phyloP scores from a whole-genome alignment of 2,797 vertebrate genomes.

The Menidia menidia region DNA sequence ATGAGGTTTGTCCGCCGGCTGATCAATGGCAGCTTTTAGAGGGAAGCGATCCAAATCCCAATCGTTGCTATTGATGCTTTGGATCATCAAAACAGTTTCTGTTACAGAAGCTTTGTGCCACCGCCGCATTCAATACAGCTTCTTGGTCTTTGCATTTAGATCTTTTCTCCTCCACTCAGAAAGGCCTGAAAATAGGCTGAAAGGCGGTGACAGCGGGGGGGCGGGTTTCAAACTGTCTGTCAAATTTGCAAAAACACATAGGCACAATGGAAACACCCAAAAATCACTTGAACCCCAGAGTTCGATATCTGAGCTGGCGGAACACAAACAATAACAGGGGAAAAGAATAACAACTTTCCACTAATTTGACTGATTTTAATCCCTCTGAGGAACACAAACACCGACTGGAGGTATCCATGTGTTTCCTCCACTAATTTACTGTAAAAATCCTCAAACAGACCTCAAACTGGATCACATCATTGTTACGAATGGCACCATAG shows the following conservation, averaged over 20 bases:
- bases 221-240: neutral
- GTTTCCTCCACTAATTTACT: no score
- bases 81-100: conserved; percentile 49
- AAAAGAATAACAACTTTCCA: no score
- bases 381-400: no score
- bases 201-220: no score
- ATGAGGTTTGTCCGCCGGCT: conserved; percentile 12
- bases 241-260: neutral
- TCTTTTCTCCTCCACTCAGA: conserved; percentile 1
- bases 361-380: no score
- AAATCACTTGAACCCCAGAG: neutral
- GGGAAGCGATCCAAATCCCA: conserved; percentile 4
- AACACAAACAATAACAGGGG: no score
- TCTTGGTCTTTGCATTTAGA: neutral
- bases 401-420: no score
- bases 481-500: no score
- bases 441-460: no score
- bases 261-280: neutral
- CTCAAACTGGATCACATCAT: no score
- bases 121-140: neutral
- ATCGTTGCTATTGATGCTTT: conserved; percentile 36
- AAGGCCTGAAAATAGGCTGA: neutral
- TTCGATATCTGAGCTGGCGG: neutral
- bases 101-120: conserved; percentile 5
- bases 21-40: conserved; percentile 6